A percentile compares a stretch with the other conserved stretches of the same genome.
Conservation (phyloP, 2,888 invertebrate genomes). For the Chymomyza procnemis region DNA sequence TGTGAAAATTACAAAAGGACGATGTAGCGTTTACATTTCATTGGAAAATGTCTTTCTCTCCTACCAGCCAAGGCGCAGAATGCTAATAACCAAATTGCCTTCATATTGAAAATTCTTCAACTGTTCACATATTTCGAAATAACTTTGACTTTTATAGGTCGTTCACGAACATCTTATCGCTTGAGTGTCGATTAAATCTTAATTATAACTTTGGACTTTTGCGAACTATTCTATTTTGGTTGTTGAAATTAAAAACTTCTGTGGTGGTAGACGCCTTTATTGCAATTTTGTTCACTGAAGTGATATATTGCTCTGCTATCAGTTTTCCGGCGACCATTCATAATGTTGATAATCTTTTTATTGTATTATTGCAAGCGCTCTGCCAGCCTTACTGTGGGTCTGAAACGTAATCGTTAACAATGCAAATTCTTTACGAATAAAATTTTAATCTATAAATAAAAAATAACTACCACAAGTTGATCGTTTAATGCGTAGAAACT, state of each 20-base stretch:
- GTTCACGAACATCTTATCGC: slow-evolving; percentile 9
- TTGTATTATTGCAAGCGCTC: not conserved
- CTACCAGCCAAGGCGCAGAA: slow-evolving; percentile 38
- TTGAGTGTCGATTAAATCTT: slow-evolving; percentile 21
- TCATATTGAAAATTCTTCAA: slow-evolving; percentile 35
- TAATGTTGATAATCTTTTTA: not conserved
- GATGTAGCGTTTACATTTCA: no score
- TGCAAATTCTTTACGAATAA: not conserved
- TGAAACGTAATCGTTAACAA: not conserved
- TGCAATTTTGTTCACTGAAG: not conserved
- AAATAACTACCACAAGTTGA: not conserved
- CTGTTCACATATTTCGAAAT: slow-evolving; percentile 12
- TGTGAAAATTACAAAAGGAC: not conserved
- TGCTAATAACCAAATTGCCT: slow-evolving; percentile 41
- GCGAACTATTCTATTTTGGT: not conserved
- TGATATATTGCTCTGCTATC: not conserved
- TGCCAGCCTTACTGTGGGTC: no score
- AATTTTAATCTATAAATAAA: not conserved
- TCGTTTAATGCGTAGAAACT: not conserved
- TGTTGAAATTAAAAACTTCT: not conserved
- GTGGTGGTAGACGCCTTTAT: not conserved
- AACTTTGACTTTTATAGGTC: slow-evolving; percentile 41
- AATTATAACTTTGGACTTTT: not conserved
- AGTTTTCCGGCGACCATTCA: not conserved
- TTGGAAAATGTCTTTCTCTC: not conserved